phyloP scores from a whole-genome alignment of 2,888 invertebrate species.

The Folsomia manolachei region DNA sequence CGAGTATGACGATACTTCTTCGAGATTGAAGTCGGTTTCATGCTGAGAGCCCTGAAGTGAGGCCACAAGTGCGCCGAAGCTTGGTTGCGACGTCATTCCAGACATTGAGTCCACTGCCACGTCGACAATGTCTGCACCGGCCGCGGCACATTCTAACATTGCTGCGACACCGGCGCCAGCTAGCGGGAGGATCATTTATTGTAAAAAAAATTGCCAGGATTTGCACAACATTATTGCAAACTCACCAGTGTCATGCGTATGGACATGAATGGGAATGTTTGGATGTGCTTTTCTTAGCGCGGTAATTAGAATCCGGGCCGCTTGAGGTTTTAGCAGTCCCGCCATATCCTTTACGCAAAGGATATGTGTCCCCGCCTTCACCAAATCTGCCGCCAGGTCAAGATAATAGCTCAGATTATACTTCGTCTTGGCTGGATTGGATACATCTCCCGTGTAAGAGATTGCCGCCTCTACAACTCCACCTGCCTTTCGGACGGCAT shows the following conservation, averaged over 20 bases:
- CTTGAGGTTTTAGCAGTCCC: conserved; percentile 86
- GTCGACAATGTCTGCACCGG: conserved; percentile 94
- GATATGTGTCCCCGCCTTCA: conserved; percentile 93
- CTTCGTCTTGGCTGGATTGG: conserved; percentile 82
- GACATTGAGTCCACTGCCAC: conserved; percentile 99
- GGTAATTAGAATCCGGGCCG: conserved; percentile 77
- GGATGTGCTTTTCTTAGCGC: conserved; percentile 91
- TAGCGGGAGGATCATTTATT: no score
- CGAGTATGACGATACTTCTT: conserved; percentile 60
- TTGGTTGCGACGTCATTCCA: conserved; percentile 85
- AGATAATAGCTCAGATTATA: conserved; percentile 94
- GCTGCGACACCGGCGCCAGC: conserved; percentile 93
- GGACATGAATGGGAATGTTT: conserved; percentile 93
- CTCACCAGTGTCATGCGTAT: conserved; percentile 99
- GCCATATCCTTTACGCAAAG: conserved; percentile 97
- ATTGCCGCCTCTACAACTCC: conserved; percentile 97
- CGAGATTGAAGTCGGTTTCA: conserved; percentile 68
- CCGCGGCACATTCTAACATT: conserved; percentile 86
- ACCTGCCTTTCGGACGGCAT: conserved; percentile 95
- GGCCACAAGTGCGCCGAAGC: conserved; percentile 98
- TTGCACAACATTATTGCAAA: no score
- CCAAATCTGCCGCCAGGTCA: conserved; percentile 87
- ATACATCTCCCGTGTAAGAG: conserved; percentile 97
- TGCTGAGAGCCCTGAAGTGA: conserved; percentile 68
- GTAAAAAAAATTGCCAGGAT: no score